Percentiles rank a stretch among this genome's conserved stretches.
Evolutionary conservation across 2,888 invertebrate genomes (phyloP).

Genomic region (Parapristionchus giblindavisi): DNA sequence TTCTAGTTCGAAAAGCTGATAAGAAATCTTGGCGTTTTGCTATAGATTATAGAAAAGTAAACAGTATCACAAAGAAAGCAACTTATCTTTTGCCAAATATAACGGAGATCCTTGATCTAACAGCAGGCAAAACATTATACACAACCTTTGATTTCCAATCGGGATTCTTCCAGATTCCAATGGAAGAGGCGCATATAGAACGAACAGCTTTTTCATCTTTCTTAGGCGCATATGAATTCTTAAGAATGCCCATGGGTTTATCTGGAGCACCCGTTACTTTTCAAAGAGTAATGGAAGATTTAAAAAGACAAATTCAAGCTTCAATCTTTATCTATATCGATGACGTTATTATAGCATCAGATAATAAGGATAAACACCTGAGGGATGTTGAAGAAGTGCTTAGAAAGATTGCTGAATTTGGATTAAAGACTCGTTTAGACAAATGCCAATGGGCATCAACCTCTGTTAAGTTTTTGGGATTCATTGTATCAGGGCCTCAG

Average conservation of each 20-base stretch:
- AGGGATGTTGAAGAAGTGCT: constrained; percentile 43
- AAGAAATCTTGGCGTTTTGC: background rate
- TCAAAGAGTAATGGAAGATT: constrained; percentile 38
- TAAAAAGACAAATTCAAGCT: constrained; percentile 2
- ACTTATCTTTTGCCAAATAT: constrained; percentile 13
- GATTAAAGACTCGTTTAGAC: constrained; percentile 1
- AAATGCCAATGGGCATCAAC: constrained; percentile 4
- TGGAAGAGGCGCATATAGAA: constrained; percentile 23
- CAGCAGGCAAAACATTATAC: constrained; percentile 19
- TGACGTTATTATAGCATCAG: constrained; percentile 40
- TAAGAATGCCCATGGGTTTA: constrained; percentile 43
- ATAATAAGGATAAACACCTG: constrained; percentile 39
- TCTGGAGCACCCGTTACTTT: constrained; percentile 38
- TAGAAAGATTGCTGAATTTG: constrained; percentile 8
- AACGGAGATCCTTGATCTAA: constrained; percentile 23
- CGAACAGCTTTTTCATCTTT: constrained; percentile 41
- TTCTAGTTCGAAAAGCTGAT: constrained; percentile 13
- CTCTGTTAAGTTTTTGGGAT: constrained; percentile 20
- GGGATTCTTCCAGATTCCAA: constrained; percentile 43
- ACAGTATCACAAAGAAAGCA: background rate
- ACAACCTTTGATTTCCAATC: constrained; percentile 40
- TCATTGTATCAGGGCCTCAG: constrained; percentile 13
- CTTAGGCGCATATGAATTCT: constrained; percentile 38
- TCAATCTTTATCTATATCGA: constrained; percentile 47
- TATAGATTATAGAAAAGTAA: background rate